Evolutionary conservation across 35 echinoderm and acorn worm genomes (phyloP).

Genomic region (Hemicentrotus pulcherrimus): DNA sequence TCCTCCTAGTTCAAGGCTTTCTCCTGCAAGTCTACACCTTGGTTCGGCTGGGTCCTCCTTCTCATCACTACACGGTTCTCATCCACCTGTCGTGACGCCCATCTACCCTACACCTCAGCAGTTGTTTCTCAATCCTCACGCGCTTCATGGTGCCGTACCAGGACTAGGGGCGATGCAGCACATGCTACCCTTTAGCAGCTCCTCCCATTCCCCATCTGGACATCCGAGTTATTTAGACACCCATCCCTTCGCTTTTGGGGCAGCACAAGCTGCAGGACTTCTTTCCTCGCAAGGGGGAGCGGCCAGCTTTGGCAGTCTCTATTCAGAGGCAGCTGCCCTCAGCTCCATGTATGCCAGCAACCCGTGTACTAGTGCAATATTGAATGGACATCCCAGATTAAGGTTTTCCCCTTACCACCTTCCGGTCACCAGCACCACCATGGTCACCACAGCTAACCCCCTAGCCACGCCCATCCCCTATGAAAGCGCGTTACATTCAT

Average conservation of each 20-base stretch:
- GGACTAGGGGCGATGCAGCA: constrained; percentile 75
- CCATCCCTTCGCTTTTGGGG: constrained; percentile 62
- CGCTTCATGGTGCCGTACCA: constrained; percentile 59
- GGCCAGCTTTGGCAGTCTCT: constrained; percentile 63
- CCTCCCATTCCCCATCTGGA: constrained; percentile 67
- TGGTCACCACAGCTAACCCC: constrained; percentile 77
- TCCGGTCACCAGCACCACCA: constrained; percentile 71
- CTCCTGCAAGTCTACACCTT: constrained; percentile 33
- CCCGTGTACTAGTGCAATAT: constrained; percentile 97
- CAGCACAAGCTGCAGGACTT: constrained; percentile 64
- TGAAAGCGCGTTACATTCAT: constrained; percentile 74
- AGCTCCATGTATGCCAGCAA: constrained; percentile 83
- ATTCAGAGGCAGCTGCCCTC: constrained; percentile 72
- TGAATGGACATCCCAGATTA: constrained; percentile 92
- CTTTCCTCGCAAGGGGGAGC: constrained; percentile 42
- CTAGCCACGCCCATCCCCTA: constrained; percentile 83
- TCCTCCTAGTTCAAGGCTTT: constrained; percentile 38
- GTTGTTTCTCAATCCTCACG: constrained; percentile 81
- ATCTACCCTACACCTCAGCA: constrained; percentile 88
- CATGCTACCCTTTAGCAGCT: constrained; percentile 79
- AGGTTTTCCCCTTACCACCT: constrained; percentile 92
- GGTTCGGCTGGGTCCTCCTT: constrained; percentile 56
- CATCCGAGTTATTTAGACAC: constrained; percentile 74
- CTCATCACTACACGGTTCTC: constrained; percentile 63
- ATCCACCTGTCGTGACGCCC: constrained; percentile 78